phyloP scores from a whole-genome alignment of 1,140 invertebrate species.

The Lucilia cuprina region DNA sequence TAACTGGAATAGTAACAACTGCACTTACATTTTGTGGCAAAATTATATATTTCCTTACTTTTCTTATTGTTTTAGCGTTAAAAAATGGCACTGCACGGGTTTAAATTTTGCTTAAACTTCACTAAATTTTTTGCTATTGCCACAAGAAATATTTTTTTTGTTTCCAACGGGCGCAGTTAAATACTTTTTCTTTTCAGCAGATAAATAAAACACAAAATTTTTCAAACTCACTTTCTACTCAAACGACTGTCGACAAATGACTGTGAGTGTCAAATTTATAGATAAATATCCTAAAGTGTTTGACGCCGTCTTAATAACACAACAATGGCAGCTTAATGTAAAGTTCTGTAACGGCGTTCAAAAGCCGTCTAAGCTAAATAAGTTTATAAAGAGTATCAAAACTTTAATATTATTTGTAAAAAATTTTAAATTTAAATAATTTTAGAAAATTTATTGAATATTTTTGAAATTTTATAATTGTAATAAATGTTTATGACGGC shows the following conservation, averaged over 20 bases:
- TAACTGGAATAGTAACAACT: background rate
- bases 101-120: background rate
- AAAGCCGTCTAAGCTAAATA: too few relatives aligned
- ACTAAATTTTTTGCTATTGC: slow-evolving; percentile 2
- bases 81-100: slow-evolving; percentile 27
- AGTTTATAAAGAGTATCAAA: too few relatives aligned
- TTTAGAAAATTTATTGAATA: too few relatives aligned
- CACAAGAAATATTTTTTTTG: background rate
- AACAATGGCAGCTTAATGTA: too few relatives aligned
- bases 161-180: background rate
- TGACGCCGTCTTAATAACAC: too few relatives aligned
- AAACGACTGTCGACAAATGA: slow-evolving; percentile 27
- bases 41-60: background rate
- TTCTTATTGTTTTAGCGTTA: background rate
- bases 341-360: too few relatives aligned
- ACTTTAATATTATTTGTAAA: too few relatives aligned
- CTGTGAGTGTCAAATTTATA: slow-evolving; percentile 6
- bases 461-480: too few relatives aligned
- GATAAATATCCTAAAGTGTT: background rate
- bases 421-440: too few relatives aligned
- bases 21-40: slow-evolving; percentile 14
- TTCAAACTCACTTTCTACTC: background rate
- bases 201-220: background rate
- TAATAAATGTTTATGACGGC: too few relatives aligned
- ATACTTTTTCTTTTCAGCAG: background rate